Evolutionary conservation across 2,797 vertebrate genomes (phyloP), one percentile per base, ranked within the genome.

Genomic region (Benthosema pterotum): DNA sequence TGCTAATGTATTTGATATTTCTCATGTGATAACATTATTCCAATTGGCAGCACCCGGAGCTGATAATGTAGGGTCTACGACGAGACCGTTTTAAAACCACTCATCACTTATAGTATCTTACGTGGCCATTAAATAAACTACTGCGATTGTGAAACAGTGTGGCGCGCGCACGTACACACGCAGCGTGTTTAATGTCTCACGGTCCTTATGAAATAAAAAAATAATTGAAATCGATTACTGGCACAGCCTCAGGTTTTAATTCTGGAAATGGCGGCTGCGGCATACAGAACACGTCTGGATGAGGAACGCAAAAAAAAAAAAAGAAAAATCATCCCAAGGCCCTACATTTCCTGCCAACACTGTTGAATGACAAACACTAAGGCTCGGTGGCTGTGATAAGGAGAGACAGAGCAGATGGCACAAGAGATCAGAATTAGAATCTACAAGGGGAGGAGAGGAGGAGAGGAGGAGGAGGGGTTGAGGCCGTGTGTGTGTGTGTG

Each of bases 401-500:
- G 64, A 83, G 76, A 64, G 14, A 61, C 47, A 14, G 74, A 62
- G 83, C 87, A 87, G 87, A 88, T 87, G 88, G 86, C 69, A 72
- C 78, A 57, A 80, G 79, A 80, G 85, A 87, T 79, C 65, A 80
- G 85, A 84, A 87, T 81, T 82, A 86, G 75, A 91, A 88, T 83
- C 84, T 73, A 86, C 79, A 78, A 85, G 84, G 86, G 85, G 80
- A 67, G 75, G 83, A 83, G 77, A 78, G 75, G 82, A 32, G 77
- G 80, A 32, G 81, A 32, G 81, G 78, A 83, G 75, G 75, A 63
- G 81, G 80, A 83, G 57, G 60, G 53, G 85, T 89, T 76, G 65
- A 83, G 83, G 74, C 87, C 79, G 83, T 51, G 76, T 32, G n/a
- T n/a, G n/a, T n/a, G n/a, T n/a, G n/a, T n/a, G n/a, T n/a, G n/a